Conservation (phyloP, 2,888 invertebrate species). For the Tuberolachnus salignus region DNA sequence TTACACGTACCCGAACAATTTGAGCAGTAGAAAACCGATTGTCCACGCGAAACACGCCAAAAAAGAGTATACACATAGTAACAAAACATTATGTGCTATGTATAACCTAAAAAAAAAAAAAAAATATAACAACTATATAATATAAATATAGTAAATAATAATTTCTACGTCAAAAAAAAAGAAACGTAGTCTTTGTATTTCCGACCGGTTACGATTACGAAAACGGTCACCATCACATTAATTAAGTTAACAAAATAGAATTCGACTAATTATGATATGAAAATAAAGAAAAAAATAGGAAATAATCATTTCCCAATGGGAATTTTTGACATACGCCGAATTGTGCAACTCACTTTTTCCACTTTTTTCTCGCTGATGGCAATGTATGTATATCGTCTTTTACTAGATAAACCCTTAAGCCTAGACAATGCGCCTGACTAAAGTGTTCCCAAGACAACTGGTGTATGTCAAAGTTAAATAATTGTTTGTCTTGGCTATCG, state of each 20-base stretch:
- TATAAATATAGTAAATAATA: too few relatives aligned
- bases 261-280: too few relatives aligned
- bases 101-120: constrained; percentile 20
- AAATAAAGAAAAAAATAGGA: too few relatives aligned
- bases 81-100: constrained; percentile 10
- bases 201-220: too few relatives aligned
- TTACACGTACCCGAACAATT: not conserved
- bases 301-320: too few relatives aligned
- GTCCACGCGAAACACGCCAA: not conserved
- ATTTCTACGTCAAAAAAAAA: too few relatives aligned
- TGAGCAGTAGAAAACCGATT: not conserved
- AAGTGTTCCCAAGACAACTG: constrained; percentile 65
- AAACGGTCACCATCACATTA: too few relatives aligned
- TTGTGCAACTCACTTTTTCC: constrained; percentile 12
- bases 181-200: too few relatives aligned
- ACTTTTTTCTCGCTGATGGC: constrained; percentile 62
- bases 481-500: constrained; percentile 61
- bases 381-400: constrained; percentile 64
- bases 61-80: not conserved
- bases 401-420: constrained; percentile 65
- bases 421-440: constrained; percentile 65
- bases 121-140: too few relatives aligned
- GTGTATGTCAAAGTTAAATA: constrained; percentile 65
- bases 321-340: not conserved
- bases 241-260: too few relatives aligned